phyloP scores from a whole-genome alignment of 2,113 vertebrate genomes.

The Paracanthobrama guichenoti region DNA sequence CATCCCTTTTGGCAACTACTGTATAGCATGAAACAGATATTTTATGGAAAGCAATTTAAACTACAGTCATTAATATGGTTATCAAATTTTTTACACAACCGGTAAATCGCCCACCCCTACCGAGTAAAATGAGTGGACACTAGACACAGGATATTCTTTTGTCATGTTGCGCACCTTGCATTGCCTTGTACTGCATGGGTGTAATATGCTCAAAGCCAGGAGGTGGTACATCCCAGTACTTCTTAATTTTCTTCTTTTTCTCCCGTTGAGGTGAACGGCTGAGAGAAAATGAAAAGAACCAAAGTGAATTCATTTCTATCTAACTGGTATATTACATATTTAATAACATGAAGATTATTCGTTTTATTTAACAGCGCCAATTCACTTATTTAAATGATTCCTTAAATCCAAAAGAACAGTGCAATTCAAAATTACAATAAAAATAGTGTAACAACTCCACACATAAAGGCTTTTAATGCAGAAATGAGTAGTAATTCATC shows the following conservation, averaged over 20 bases:
- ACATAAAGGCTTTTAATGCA: background rate
- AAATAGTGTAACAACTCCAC: background rate
- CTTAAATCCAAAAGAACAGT: background rate
- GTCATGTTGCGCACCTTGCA: conserved; percentile 81
- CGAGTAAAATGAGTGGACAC: background rate
- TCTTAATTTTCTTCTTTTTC: conserved; percentile 93
- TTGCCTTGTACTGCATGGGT: conserved; percentile 96
- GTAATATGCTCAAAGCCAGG: conserved; percentile 93
- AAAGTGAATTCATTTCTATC: background rate
- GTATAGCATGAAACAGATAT: background rate
- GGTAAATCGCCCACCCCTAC: background rate
- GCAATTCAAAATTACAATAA: background rate
- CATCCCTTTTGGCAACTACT: too few relatives aligned
- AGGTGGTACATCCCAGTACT: conserved; percentile 93
- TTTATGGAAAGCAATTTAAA: background rate
- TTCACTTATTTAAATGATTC: background rate
- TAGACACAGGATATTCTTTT: background rate
- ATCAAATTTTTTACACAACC: background rate
- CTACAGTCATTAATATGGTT: too few relatives aligned
- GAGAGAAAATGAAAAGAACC: background rate
- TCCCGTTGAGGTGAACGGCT: conserved; percentile 88
- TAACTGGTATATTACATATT: background rate
- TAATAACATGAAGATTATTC: background rate
- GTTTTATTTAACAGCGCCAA: background rate
- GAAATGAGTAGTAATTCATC: background rate